Evolutionary conservation across 1,140 invertebrate genomes (phyloP), one percentile per base, ranked within the genome.

Genomic region (Phortica variegata): DNA sequence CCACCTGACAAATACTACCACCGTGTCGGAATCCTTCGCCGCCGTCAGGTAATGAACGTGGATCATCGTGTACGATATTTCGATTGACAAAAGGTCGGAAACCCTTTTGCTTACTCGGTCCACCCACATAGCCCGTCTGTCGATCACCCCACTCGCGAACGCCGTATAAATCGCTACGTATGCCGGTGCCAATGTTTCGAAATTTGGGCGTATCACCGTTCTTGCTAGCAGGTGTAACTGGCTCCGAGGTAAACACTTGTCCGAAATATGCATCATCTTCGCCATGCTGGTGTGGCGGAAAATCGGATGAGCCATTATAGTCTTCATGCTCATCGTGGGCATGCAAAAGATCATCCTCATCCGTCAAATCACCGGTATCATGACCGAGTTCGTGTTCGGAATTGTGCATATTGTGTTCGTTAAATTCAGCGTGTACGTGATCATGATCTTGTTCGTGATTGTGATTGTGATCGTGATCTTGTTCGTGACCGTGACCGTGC

Each of bases 1-100:
- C 65, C 15, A 70, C 71, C 16, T 73, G 78, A 50, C 84, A 85
- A 19, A 49, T 52, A 21, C 46, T 61, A 19, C 34, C 19, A 15
- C 21, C 39, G 15, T 43, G 33, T n/a, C 43, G 50, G 37, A 51
- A 56, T 8, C 56, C 55, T 18, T 68, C 61, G 12, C 53, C 60
- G 3, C 53, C 49, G 26, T 68, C 53, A 13, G 54, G 53, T 33
- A 68, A 33, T 18, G 59, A 56, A 26, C 59, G 52, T 13, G 65
- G 52, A 57, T 74, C 72, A 17, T 71, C 65, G 33, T 68, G 63
- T n/a, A 73, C 57, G 0, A 60, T 54, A 10, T 61, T 23, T 5
- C 59, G 23, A 54, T 53, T 31, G 33, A 52, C 34, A 57, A 47
- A 59, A 52, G 69, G 61, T 1, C 65, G 51, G 38, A 71, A 74